A percentile compares a stretch with the other conserved stretches of the same genome.
These are phyloP conservation scores for Matsumyia berberina DNA, from an alignment of 2,888 invertebrate genomes.

Conservation along the genomic window DNA sequence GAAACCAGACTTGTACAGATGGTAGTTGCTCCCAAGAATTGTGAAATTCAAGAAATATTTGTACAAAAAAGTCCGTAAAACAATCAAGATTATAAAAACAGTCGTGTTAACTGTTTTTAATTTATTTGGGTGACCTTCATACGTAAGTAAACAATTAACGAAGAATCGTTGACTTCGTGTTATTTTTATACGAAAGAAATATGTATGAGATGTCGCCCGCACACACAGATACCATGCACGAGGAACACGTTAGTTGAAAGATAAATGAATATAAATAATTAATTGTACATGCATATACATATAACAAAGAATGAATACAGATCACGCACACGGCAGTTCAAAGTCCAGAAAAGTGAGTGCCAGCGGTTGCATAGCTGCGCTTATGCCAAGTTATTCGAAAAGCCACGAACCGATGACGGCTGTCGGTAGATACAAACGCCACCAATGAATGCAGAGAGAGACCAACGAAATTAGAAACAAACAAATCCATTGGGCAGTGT, in stretches of 20 bases:
- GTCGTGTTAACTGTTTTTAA: conserved; percentile 11
- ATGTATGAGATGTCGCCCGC: background rate
- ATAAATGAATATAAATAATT: conserved; percentile 18
- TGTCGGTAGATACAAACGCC: conserved; percentile 24
- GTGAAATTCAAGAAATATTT: background rate
- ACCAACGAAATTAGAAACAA: background rate
- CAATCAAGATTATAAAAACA: background rate
- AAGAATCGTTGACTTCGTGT: conserved; percentile 24
- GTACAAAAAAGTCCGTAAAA: too few species aligned
- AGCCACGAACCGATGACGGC: conserved; percentile 12
- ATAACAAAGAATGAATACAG: conserved; percentile 14
- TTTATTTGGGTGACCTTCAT: conserved; percentile 38
- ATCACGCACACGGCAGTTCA: conserved; percentile 62
- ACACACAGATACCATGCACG: background rate
- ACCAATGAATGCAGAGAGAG: conserved; percentile 17
- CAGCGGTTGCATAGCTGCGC: conserved; percentile 30
- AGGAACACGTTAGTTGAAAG: background rate
- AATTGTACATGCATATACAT: conserved; percentile 1
- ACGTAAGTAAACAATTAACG: conserved; percentile 18
- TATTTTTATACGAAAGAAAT: conserved; percentile 20
- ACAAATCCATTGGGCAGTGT: background rate
- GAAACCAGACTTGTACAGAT: background rate
- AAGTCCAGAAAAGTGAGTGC: conserved; percentile 62
- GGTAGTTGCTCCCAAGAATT: background rate
- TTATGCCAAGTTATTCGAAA: conserved; percentile 55